These are phyloP conservation scores for Chrysaora quinquecirrha DNA, from an alignment of 30 jellyfish, hydroid and myxozoan genomes.

Conservation along the genomic window DNA sequence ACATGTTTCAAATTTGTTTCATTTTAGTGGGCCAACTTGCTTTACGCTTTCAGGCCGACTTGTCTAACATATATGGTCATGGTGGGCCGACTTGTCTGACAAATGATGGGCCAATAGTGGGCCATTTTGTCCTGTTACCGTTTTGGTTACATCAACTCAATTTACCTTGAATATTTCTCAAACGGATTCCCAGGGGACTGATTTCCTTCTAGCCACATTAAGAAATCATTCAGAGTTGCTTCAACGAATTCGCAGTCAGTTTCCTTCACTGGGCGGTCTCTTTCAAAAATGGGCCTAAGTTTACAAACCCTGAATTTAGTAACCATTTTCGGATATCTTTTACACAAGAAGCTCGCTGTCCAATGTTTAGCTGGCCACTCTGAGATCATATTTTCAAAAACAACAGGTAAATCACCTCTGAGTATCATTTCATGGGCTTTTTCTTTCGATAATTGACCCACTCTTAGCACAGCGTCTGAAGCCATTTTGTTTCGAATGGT, in stretches of 20 bases:
- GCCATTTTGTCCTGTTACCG: too few relatives aligned
- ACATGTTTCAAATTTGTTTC: too few relatives aligned
- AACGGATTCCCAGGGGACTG: not conserved
- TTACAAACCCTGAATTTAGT: slow-evolving; percentile 60
- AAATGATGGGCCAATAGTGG: too few relatives aligned
- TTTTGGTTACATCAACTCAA: too few relatives aligned
- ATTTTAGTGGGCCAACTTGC: too few relatives aligned
- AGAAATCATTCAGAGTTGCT: slow-evolving; percentile 43
- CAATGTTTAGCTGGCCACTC: slow-evolving; percentile 78
- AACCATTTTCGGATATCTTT: slow-evolving; percentile 25
- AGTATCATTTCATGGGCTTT: slow-evolving; percentile 24
- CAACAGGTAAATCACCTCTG: slow-evolving; percentile 36
- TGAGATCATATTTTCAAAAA: slow-evolving; percentile 61
- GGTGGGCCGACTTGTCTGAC: too few relatives aligned
- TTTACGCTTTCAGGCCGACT: too few relatives aligned
- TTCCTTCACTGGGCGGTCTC: slow-evolving; percentile 39
- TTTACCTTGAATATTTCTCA: slow-evolving; percentile 21
- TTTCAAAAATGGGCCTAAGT: not conserved
- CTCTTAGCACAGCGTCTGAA: too few relatives aligned
- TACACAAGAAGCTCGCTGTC: slow-evolving; percentile 47
- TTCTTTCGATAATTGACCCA: not conserved
- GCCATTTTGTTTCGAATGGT: too few relatives aligned
- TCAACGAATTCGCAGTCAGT: slow-evolving; percentile 60
- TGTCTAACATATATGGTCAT: too few relatives aligned
- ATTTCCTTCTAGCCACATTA: slow-evolving; percentile 36